These are phyloP conservation scores for Brenthis ino DNA, from an alignment of 2,888 invertebrate genomes.

Conservation along the genomic window DNA sequence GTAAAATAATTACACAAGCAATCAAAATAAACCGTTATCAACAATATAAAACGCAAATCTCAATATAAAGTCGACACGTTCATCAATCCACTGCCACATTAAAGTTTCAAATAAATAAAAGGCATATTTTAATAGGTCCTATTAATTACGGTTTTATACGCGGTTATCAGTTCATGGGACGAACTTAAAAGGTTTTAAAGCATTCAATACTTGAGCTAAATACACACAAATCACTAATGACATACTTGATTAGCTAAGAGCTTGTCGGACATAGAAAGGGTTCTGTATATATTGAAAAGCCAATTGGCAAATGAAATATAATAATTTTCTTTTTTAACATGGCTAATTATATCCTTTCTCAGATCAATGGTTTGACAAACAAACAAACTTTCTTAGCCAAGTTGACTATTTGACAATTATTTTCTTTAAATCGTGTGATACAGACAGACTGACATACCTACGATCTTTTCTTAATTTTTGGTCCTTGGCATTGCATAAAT, in stretches of 20 bases:
- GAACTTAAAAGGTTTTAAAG: constrained; percentile 77
- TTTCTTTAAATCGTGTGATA: too few relatives aligned
- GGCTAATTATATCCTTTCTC: too few relatives aligned
- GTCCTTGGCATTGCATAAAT: too few relatives aligned
- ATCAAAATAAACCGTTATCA: background rate
- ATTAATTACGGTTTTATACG: constrained; percentile 75
- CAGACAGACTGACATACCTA: too few relatives aligned
- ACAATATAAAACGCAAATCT: background rate
- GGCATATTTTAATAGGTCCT: constrained; percentile 60
- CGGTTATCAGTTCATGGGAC: constrained; percentile 59
- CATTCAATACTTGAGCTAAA: constrained; percentile 66
- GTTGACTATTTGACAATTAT: too few relatives aligned
- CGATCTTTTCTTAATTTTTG: too few relatives aligned
- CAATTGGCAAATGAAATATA: too few relatives aligned
- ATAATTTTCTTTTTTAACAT: too few relatives aligned
- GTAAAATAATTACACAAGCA: background rate
- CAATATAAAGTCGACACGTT: constrained; percentile 20
- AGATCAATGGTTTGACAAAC: too few relatives aligned
- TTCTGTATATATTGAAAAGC: constrained; percentile 39
- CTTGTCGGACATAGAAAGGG: constrained; percentile 25
- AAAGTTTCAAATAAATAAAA: constrained; percentile 41
- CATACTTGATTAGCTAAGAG: constrained; percentile 34
- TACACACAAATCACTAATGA: constrained; percentile 66
- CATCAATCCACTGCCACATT: constrained; percentile 28
- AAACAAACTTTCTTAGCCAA: too few relatives aligned